Percentiles rank a stretch among this genome's conserved stretches.
Conservation (phyloP, 53 echinoderm and acorn worm genomes). For the Temnopleurus reevesii region DNA sequence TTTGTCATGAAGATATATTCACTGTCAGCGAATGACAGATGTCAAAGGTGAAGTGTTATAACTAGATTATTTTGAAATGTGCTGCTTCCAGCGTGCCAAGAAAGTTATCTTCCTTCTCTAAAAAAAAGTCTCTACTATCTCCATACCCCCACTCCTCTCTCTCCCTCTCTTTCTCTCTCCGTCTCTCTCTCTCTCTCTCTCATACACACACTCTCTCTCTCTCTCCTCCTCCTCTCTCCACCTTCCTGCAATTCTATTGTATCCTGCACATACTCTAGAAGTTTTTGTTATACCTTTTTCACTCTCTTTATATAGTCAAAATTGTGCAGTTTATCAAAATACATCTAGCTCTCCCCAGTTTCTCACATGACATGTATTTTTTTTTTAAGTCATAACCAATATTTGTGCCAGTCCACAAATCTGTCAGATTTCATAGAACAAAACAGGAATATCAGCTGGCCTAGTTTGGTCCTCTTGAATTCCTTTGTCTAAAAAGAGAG, state of each 20-base stretch:
- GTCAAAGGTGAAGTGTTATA: background rate
- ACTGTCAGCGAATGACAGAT: background rate
- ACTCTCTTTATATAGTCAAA: no score
- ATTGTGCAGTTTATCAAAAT: no score
- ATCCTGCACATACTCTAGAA: no score
- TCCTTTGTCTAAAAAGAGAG: background rate
- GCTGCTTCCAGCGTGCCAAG: background rate
- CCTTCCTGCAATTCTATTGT: no score
- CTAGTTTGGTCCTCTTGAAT: slow-evolving; percentile 11
- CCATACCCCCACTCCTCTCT: background rate
- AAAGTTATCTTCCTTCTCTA: background rate
- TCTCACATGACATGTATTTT: no score
- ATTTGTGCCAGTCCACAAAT: no score
- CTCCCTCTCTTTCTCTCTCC: background rate
- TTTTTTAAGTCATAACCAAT: no score
- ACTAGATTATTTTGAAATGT: background rate
- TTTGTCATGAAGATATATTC: background rate
- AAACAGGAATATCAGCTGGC: slow-evolving; percentile 16
- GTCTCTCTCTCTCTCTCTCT: background rate
- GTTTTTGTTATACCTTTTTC: no score
- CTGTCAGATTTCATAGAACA: background rate
- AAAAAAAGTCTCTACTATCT: background rate
- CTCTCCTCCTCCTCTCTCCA: background rate
- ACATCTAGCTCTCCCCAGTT: no score
- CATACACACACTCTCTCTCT: background rate